Evolutionary conservation across 2,888 invertebrate genomes (phyloP).

Genomic region (Apoda limacodes): DNA sequence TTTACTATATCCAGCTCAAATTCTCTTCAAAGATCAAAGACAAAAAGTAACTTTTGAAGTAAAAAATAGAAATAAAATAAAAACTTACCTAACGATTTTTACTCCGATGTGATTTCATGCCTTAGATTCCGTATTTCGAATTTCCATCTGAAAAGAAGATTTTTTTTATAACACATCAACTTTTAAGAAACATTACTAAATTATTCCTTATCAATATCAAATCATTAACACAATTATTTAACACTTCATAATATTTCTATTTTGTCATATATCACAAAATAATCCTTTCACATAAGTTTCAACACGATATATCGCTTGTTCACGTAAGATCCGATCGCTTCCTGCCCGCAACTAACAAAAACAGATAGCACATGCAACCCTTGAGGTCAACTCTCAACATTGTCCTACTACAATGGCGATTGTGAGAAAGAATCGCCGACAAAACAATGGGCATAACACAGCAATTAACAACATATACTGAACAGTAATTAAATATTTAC

Average conservation of each 20-base stretch:
- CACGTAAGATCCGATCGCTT: constrained; percentile 22
- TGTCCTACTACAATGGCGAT: constrained; percentile 62
- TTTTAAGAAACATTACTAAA: too few relatives aligned
- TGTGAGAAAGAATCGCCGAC: constrained; percentile 55
- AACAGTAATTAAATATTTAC: constrained; percentile 61
- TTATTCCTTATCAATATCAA: too few relatives aligned
- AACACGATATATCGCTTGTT: too few relatives aligned
- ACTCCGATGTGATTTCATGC: constrained; percentile 52
- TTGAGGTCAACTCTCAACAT: constrained; percentile 65
- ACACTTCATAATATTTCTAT: too few relatives aligned
- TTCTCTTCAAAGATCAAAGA: too few relatives aligned
- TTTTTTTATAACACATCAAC: constrained; percentile 5
- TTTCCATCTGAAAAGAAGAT: constrained; percentile 36
- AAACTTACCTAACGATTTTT: constrained; percentile 51
- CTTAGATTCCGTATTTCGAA: constrained; percentile 42
- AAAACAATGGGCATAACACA: constrained; percentile 51
- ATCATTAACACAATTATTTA: too few relatives aligned
- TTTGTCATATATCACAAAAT: too few relatives aligned
- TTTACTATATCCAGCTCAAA: too few relatives aligned
- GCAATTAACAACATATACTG: constrained; percentile 62
- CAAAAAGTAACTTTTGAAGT: too few relatives aligned
- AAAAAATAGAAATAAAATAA: too few relatives aligned
- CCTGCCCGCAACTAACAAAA: constrained; percentile 29
- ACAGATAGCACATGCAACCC: constrained; percentile 43
- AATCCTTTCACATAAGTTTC: too few relatives aligned